These are phyloP conservation scores for Crocidura indochinensis DNA, from an alignment of 2,797 vertebrate species.

Conservation along the genomic window DNA sequence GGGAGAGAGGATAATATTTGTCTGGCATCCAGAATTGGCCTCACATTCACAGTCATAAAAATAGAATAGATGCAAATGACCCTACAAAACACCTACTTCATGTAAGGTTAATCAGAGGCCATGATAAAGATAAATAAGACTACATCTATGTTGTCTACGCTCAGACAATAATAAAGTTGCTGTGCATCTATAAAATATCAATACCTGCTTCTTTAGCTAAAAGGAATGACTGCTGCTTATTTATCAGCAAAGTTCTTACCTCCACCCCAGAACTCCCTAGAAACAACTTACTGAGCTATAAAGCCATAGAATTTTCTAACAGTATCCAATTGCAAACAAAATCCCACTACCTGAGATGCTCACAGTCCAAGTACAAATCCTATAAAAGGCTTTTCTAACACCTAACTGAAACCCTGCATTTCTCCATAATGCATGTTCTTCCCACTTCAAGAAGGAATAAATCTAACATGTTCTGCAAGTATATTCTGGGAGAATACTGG, in stretches of 20 bases:
- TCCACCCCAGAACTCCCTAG: neutral
- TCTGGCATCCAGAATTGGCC: constrained; percentile 11
- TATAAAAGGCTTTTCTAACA: neutral
- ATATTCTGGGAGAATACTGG: neutral
- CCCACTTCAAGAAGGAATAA: neutral
- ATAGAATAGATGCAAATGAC: neutral
- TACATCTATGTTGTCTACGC: constrained; percentile 15
- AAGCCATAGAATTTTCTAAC: neutral
- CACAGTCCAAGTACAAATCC: constrained; percentile 18
- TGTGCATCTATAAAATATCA: constrained; percentile 17
- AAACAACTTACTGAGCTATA: constrained; percentile 27
- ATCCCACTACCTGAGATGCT: neutral
- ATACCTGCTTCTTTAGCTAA: constrained; percentile 1
- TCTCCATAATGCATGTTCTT: neutral
- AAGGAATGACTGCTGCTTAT: neutral
- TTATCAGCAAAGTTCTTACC: constrained; percentile 21
- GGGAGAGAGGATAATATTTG: neutral
- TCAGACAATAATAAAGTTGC: constrained; percentile 24
- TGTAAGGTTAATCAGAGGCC: neutral
- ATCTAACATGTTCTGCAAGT: neutral
- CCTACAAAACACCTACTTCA: constrained; percentile 27
- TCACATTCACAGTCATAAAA: neutral
- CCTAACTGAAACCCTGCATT: neutral
- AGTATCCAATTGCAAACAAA: constrained; percentile 26
- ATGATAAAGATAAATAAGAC: constrained; percentile 28